A percentile compares a stretch with the other conserved stretches of the same genome.
Conservation (phyloP, 2,888 invertebrate genomes). For the Periphyllus acericola region DNA sequence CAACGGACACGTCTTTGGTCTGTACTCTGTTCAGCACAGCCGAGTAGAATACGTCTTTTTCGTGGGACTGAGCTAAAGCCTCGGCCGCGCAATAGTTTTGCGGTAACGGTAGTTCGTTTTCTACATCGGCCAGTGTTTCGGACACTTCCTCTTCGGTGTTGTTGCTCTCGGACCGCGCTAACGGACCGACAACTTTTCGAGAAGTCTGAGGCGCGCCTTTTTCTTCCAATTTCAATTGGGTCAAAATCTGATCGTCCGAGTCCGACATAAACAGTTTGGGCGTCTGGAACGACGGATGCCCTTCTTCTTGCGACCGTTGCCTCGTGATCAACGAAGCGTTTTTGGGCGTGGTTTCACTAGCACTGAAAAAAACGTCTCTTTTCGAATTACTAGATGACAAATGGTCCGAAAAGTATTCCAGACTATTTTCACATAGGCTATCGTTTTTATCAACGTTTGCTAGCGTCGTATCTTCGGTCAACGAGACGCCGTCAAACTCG, state of each 20-base stretch:
- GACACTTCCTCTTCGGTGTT: conserved; percentile 55
- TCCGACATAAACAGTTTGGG: conserved; percentile 41
- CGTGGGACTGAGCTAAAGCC: background rate
- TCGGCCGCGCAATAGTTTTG: background rate
- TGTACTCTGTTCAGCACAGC: conserved; percentile 15
- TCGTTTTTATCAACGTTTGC: conserved; percentile 10
- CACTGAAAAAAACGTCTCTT: conserved; percentile 39
- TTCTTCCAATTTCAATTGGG: conserved; percentile 20
- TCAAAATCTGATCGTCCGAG: conserved; percentile 45
- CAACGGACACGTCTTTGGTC: background rate
- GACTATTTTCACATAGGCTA: conserved; percentile 34
- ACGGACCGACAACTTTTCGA: background rate
- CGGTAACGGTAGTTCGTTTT: conserved; percentile 5
- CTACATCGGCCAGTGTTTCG: conserved; percentile 36
- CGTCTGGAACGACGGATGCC: background rate
- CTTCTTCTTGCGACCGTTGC: conserved; percentile 17
- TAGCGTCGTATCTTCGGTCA: conserved; percentile 74
- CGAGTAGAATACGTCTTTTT: conserved; percentile 31
- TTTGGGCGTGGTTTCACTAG: conserved; percentile 44
- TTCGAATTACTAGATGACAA: conserved; percentile 44
- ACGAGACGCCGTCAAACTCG: conserved; percentile 85
- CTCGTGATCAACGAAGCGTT: background rate
- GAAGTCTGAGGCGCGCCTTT: background rate
- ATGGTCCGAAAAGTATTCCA: conserved; percentile 52
- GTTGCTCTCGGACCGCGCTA: conserved; percentile 28